A percentile compares a stretch with the other conserved stretches of the same genome.
Evolutionary conservation across 2,888 invertebrate species (phyloP).

Genomic region (Petrolisthes cinctipes): DNA sequence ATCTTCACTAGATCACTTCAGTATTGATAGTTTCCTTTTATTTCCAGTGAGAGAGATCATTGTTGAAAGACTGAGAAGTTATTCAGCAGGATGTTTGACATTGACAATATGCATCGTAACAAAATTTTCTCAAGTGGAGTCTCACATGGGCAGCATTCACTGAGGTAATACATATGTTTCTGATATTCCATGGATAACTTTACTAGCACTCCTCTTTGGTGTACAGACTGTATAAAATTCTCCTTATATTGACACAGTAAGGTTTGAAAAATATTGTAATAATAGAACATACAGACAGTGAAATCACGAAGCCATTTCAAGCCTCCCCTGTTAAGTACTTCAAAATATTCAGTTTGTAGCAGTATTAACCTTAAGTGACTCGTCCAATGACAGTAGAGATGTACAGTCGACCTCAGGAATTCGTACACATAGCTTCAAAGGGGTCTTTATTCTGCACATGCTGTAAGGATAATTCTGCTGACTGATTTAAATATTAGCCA

Average conservation of each 20-base stretch:
- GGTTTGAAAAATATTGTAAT: neutral
- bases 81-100: no score
- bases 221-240: neutral
- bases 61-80: no score
- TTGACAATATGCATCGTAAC: neutral
- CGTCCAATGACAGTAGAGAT: neutral
- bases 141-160: constrained; percentile 17
- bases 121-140: constrained; percentile 10
- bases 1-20: neutral
- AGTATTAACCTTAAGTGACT: neutral
- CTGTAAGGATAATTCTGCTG: no score
- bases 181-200: neutral
- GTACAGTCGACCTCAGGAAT: no score
- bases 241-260: neutral
- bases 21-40: neutral
- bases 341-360: neutral
- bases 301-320: neutral
- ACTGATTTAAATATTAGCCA: no score
- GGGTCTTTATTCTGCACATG: no score
- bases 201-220: neutral
- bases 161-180: neutral
- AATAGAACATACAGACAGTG: neutral
- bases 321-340: neutral
- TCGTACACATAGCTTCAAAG: no score
- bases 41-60: no score